Percentiles rank a stretch among this genome's conserved stretches.
Conservation (phyloP, 1,140 invertebrate genomes). For the Trinorchestia longiramus region DNA sequence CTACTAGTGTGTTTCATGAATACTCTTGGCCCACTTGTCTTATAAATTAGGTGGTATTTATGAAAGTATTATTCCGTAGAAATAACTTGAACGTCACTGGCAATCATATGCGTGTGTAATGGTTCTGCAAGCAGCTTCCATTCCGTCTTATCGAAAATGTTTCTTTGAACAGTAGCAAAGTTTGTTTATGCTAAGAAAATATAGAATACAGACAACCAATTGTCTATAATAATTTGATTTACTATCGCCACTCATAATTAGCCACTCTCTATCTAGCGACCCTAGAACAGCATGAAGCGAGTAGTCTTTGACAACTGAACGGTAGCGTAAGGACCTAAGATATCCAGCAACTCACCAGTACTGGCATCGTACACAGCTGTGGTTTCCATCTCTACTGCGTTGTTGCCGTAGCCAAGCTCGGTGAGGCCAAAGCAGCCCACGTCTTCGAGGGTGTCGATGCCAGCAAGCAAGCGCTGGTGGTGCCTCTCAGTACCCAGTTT, state of each 20-base stretch:
- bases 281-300: neutral
- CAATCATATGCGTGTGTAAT: too few relatives aligned
- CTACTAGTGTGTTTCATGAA: too few relatives aligned
- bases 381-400: conserved; percentile 71
- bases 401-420: conserved; percentile 70
- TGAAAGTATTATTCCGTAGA: too few relatives aligned
- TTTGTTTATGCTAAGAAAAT: neutral
- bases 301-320: neutral
- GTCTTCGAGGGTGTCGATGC: conserved; percentile 69
- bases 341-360: conserved; percentile 54
- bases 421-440: conserved; percentile 70
- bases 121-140: too few relatives aligned
- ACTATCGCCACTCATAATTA: neutral
- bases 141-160: too few relatives aligned
- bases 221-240: neutral
- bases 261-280: too few relatives aligned
- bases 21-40: too few relatives aligned
- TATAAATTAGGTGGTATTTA: too few relatives aligned
- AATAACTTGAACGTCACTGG: too few relatives aligned
- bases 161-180: neutral
- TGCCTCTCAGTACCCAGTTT: conserved; percentile 70
- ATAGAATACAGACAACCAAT: neutral
- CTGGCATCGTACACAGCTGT: conserved; percentile 69
- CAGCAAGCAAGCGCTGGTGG: conserved; percentile 68
- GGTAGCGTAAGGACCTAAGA: neutral